A percentile compares a stretch with the other conserved stretches of the same genome.
These are phyloP conservation scores for Helostoma temminkii DNA, from an alignment of 2,797 vertebrate species.

Conservation along the genomic window DNA sequence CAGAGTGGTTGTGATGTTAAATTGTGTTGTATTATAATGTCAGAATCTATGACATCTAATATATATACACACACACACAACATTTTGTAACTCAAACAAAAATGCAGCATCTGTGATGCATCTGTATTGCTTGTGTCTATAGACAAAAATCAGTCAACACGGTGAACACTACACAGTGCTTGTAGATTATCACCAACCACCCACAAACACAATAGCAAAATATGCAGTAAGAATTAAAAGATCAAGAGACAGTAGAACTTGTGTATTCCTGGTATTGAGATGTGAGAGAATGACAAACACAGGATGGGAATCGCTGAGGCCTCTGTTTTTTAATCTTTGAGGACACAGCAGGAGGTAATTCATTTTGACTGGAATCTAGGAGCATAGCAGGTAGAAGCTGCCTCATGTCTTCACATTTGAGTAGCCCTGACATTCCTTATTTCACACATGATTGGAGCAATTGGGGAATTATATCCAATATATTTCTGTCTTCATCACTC, in stretches of 20 bases:
- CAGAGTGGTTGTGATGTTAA: background rate
- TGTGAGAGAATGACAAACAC: conserved; percentile 46
- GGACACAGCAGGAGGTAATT: conserved; percentile 68
- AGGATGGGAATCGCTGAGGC: conserved; percentile 36
- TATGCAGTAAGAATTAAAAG: conserved; percentile 7
- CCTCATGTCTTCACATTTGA: conserved; percentile 63
- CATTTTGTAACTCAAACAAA: background rate
- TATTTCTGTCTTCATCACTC: conserved; percentile 64
- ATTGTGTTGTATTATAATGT: background rate
- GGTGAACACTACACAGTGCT: conserved; percentile 8
- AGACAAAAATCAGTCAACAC: background rate
- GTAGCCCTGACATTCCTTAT: conserved; percentile 71
- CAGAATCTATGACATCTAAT: too few relatives aligned
- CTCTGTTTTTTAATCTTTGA: conserved; percentile 47
- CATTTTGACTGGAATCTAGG: conserved; percentile 55
- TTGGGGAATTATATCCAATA: conserved; percentile 61
- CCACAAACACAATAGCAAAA: conserved; percentile 19
- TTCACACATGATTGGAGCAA: conserved; percentile 72
- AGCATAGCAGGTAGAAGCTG: conserved; percentile 72
- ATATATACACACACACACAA: too few relatives aligned
- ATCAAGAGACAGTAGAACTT: conserved; percentile 13
- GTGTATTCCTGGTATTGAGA: conserved; percentile 10
- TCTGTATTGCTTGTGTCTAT: background rate
- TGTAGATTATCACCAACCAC: conserved; percentile 1
- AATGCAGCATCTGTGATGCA: background rate